Percentiles rank a stretch among this genome's conserved stretches.
phyloP scores from a whole-genome alignment of 2,113 vertebrate genomes.

The Buteo buteo region DNA sequence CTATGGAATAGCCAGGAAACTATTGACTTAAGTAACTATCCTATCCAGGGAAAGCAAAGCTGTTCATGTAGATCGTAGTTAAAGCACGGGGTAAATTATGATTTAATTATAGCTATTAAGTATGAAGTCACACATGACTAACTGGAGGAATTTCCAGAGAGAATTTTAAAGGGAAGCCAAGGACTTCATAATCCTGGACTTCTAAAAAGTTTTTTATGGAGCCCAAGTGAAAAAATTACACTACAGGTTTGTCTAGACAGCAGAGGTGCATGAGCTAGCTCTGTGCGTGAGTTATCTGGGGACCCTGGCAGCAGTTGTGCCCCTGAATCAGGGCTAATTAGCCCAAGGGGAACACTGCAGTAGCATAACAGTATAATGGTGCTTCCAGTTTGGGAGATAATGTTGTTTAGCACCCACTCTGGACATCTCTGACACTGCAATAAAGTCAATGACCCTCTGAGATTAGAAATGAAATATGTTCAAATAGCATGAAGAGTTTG shows the following conservation, averaged over 20 bases:
- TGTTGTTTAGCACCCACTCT: neutral
- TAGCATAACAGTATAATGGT: neutral
- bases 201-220: neutral
- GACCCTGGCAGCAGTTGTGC: neutral
- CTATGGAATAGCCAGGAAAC: neutral
- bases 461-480: neutral
- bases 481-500: neutral
- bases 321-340: neutral
- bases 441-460: neutral
- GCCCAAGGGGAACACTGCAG: neutral
- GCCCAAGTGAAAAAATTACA: neutral
- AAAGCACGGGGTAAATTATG: neutral
- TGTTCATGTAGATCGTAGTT: neutral
- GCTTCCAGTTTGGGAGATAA: neutral
- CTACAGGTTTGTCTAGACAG: neutral
- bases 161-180: neutral
- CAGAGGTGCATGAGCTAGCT: neutral
- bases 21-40: neutral
- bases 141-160: neutral
- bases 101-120: constrained; percentile 37
- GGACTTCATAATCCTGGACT: neutral
- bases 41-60: neutral
- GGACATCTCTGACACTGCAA: neutral
- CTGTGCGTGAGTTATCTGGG: neutral
- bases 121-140: neutral